Evolutionary conservation across 2,888 invertebrate species (phyloP).

Genomic region (Cryptophagus acutangulus): DNA sequence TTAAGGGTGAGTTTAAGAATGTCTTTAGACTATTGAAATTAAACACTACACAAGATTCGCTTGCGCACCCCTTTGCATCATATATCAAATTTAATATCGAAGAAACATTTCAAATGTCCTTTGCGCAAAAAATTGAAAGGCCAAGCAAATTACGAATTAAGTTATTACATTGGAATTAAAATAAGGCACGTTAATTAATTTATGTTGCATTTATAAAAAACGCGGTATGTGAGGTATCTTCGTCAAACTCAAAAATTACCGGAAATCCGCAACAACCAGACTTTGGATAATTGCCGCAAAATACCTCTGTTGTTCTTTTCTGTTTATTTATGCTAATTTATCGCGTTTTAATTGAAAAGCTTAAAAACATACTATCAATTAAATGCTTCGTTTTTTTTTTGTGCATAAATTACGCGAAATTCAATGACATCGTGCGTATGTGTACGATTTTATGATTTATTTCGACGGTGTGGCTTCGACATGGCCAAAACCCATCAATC

Average conservation of each 20-base stretch:
- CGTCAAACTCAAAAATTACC: conserved; percentile 10
- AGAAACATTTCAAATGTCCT: too few species aligned
- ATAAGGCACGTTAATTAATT: conserved; percentile 7
- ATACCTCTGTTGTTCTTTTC: too few species aligned
- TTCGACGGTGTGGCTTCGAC: conserved; percentile 40
- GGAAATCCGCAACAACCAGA: conserved; percentile 8
- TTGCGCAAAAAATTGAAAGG: too few species aligned
- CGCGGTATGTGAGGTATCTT: conserved; percentile 10
- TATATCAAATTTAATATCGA: too few species aligned
- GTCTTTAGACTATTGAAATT: conserved; percentile 32
- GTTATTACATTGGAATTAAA: too few species aligned
- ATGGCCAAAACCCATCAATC: conserved; percentile 41
- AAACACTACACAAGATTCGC: conserved; percentile 23
- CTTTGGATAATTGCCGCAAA: background rate
- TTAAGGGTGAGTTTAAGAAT: conserved; percentile 39
- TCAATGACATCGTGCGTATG: too few species aligned
- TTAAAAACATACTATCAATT: too few species aligned
- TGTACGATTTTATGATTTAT: conserved; percentile 42
- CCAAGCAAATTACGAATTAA: too few species aligned
- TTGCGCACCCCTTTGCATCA: too few species aligned
- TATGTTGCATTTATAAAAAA: conserved; percentile 4
- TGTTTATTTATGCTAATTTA: conserved; percentile 1
- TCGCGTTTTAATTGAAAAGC: background rate
- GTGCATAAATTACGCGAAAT: too few species aligned
- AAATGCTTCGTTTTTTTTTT: too few species aligned